These are phyloP conservation scores for Zoanthus gigantus DNA, from an alignment of 92 coral and sea anemone species.

Conservation along the genomic window DNA sequence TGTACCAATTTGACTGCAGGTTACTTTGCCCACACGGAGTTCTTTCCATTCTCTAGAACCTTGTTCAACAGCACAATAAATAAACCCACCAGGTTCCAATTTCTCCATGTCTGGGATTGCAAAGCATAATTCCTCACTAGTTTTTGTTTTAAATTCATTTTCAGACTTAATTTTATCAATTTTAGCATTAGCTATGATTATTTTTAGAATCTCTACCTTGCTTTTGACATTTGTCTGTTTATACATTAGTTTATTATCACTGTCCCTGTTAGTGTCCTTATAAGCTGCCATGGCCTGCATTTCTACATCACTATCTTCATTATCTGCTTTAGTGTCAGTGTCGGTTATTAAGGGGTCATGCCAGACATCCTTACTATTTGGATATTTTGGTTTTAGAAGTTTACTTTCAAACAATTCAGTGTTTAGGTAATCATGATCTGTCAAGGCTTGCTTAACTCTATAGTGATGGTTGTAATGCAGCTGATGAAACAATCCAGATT, in stretches of 20 bases:
- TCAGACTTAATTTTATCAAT: constrained; percentile 21
- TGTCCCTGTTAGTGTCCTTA: constrained; percentile 1
- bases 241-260: constrained; percentile 31
- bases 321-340: background rate
- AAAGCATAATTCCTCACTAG: constrained; percentile 8
- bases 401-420: constrained; percentile 29
- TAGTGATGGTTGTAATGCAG: constrained; percentile 56
- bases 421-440: constrained; percentile 47
- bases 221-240: constrained; percentile 30
- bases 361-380: constrained; percentile 26
- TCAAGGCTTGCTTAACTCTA: constrained; percentile 53
- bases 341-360: background rate
- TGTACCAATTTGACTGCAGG: constrained; percentile 40
- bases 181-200: constrained; percentile 18
- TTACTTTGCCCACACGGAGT: constrained; percentile 57
- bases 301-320: constrained; percentile 10
- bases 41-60: constrained; percentile 54
- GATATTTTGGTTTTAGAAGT: constrained; percentile 12
- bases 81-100: constrained; percentile 32
- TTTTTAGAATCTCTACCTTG: constrained; percentile 7
- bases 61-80: constrained; percentile 19
- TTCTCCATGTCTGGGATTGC: constrained; percentile 31
- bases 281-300: constrained; percentile 17
- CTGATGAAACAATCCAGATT: constrained; percentile 49
- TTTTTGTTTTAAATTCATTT: background rate